phyloP scores from a whole-genome alignment of 2,113 vertebrate species.

The Otolemur garnettii region DNA sequence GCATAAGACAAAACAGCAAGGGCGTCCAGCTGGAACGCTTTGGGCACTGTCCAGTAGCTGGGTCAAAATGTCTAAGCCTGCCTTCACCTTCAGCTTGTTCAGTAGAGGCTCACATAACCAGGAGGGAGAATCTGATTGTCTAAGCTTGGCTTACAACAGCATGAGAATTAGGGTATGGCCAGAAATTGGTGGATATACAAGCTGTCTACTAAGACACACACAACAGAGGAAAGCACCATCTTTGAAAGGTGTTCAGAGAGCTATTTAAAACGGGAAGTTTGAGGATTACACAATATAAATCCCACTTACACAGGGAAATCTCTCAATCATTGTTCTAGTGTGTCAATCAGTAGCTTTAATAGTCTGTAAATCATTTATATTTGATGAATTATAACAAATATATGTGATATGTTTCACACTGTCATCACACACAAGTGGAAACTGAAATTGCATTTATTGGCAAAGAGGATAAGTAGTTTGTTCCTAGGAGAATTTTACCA shows the following conservation, averaged over 20 bases:
- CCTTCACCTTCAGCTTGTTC: background rate
- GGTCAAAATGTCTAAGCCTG: background rate
- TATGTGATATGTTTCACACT: background rate
- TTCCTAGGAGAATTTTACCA: background rate
- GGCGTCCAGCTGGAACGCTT: background rate
- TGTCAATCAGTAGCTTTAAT: background rate
- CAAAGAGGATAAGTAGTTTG: background rate
- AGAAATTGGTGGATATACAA: background rate
- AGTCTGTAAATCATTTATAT: background rate
- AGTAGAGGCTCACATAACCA: background rate
- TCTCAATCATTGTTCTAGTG: background rate
- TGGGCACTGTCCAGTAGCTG: background rate
- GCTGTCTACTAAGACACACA: background rate
- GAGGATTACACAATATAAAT: background rate
- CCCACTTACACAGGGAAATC: background rate
- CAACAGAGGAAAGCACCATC: background rate
- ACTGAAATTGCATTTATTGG: background rate
- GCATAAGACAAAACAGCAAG: background rate
- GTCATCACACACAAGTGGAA: background rate
- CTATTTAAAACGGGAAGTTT: background rate
- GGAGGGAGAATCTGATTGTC: background rate
- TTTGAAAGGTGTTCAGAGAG: background rate
- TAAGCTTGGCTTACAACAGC: background rate
- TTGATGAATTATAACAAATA: background rate
- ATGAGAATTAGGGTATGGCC: background rate